Percentiles rank a stretch among this genome's conserved stretches.
Conservation (phyloP, 2,113 vertebrate genomes). For the Siphamia tubifer region DNA sequence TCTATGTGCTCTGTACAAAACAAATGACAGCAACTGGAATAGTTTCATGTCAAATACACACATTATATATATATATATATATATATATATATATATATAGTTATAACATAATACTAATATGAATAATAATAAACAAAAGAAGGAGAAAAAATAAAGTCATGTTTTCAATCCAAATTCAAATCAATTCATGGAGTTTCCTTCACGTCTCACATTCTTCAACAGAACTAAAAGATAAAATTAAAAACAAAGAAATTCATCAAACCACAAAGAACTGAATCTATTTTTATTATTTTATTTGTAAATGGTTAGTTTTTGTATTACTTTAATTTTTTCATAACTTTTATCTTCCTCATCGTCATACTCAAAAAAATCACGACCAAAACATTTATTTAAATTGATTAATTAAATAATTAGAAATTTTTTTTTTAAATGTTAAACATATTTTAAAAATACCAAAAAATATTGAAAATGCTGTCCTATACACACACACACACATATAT, state of each 20-base stretch:
- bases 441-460: too few relatives aligned
- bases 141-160: constrained; percentile 20
- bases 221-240: constrained; percentile 71
- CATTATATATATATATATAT: constrained; percentile 54
- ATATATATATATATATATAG: neutral
- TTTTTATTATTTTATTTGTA: neutral
- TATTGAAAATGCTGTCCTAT: too few relatives aligned
- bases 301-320: too few relatives aligned
- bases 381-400: too few relatives aligned
- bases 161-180: constrained; percentile 36
- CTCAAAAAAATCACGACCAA: too few relatives aligned
- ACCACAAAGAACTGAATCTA: neutral
- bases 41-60: constrained; percentile 54
- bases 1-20: constrained; percentile 48
- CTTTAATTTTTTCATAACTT: too few relatives aligned
- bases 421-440: too few relatives aligned
- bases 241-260: neutral
- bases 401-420: too few relatives aligned
- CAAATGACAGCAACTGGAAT: constrained; percentile 44
- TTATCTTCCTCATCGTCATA: too few relatives aligned
- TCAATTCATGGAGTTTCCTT: constrained; percentile 25
- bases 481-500: too few relatives aligned
- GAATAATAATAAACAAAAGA: constrained; percentile 29
- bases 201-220: constrained; percentile 58
- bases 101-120: constrained; percentile 49